Percentiles rank a stretch among this genome's conserved stretches.
phyloP scores from a whole-genome alignment of 2,888 invertebrate genomes.

The Seira musarum region DNA sequence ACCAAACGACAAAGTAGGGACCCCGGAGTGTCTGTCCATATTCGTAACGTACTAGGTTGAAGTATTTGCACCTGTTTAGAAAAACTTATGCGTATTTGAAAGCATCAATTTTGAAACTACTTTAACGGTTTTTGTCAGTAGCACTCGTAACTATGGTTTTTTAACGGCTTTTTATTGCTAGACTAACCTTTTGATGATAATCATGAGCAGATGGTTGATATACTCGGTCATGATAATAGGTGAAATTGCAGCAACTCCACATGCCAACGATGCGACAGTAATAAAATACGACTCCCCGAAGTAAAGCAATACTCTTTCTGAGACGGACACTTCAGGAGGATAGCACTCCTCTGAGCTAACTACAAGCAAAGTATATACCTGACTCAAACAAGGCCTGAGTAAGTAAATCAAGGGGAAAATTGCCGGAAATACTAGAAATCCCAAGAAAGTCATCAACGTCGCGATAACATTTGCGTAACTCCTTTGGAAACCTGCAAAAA shows the following conservation, averaged over 20 bases:
- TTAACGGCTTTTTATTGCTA: no score
- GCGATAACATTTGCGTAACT: no score
- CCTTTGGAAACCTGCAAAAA: no score
- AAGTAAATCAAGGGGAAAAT: neutral
- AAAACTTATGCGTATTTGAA: no score
- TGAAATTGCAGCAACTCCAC: neutral
- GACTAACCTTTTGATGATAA: neutral
- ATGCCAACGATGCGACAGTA: neutral
- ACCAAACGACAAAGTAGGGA: neutral
- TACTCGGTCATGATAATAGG: neutral
- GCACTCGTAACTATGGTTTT: no score
- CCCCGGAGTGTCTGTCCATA: no score
- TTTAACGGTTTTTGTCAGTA: no score
- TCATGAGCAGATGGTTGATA: neutral
- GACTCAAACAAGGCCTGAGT: neutral
- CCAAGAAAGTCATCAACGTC: neutral
- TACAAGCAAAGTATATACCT: neutral
- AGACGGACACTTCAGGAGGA: neutral
- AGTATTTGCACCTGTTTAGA: no score
- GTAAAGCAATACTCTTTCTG: neutral
- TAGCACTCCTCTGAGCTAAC: neutral
- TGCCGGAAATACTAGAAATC: neutral
- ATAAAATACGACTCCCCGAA: neutral
- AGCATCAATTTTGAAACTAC: no score
- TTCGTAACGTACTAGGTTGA: no score